phyloP scores from a whole-genome alignment of 2,888 invertebrate species.

The Nomada goodeniana region DNA sequence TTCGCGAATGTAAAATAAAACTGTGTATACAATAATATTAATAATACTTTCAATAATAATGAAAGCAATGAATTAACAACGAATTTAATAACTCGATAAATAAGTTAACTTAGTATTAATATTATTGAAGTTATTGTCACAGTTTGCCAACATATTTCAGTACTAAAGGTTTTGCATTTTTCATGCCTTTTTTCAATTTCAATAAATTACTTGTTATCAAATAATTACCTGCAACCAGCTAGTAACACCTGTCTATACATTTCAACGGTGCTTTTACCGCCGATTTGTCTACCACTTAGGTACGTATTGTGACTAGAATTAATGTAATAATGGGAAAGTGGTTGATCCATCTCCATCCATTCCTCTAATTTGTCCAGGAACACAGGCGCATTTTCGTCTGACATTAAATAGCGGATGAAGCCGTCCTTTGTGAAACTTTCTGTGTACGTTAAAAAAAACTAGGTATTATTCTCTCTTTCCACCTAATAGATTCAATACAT shows the following conservation, averaged over 20 bases:
- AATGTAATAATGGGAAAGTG: conserved; percentile 89
- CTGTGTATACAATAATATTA: too few species aligned
- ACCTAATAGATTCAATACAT: not conserved
- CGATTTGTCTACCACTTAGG: conserved; percentile 88
- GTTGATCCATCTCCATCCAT: conserved; percentile 90
- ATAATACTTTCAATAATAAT: too few species aligned
- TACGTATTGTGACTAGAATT: conserved; percentile 89
- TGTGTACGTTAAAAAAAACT: conserved; percentile 69
- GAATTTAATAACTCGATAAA: too few species aligned
- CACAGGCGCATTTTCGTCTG: conserved; percentile 90
- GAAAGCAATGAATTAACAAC: too few species aligned
- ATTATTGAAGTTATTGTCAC: too few species aligned
- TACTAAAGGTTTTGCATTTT: too few species aligned
- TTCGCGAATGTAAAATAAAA: too few species aligned
- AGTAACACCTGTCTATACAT: conserved; percentile 86
- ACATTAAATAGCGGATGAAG: conserved; percentile 89
- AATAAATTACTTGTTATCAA: not conserved
- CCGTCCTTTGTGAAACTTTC: conserved; percentile 87
- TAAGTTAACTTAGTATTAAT: too few species aligned
- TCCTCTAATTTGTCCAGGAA: conserved; percentile 89
- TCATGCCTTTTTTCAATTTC: too few species aligned
- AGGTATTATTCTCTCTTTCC: not conserved
- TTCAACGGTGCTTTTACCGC: conserved; percentile 89
- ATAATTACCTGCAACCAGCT: conserved; percentile 81
- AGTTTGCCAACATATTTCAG: too few species aligned